Percentiles rank a stretch among this genome's conserved stretches.
Conservation (phyloP, 2,113 vertebrate genomes). For the Jaculus jaculus region DNA sequence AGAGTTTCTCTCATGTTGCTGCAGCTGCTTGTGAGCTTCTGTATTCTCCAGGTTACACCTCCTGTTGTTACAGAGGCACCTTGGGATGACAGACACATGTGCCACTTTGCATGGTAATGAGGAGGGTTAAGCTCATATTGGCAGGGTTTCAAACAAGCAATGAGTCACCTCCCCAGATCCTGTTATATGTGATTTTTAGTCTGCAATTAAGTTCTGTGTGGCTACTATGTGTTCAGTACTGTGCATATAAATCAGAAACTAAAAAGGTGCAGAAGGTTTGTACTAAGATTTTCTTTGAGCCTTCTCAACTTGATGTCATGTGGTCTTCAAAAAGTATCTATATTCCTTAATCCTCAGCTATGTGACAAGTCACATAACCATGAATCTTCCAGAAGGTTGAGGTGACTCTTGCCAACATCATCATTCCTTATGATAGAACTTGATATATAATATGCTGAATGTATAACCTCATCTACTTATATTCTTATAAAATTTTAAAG, state of each 20-base stretch:
- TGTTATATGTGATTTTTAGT: neutral
- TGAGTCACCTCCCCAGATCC: too few species aligned
- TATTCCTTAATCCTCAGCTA: neutral
- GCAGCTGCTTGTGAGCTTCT: too few species aligned
- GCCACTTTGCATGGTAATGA: too few species aligned
- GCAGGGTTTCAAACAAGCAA: too few species aligned
- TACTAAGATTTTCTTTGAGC: neutral
- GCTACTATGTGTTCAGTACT: neutral
- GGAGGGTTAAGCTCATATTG: too few species aligned
- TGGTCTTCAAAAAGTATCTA: neutral
- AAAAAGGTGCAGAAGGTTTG: neutral
- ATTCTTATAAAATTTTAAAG: too few species aligned
- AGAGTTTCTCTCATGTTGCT: too few species aligned
- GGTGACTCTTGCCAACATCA: neutral
- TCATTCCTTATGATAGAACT: neutral
- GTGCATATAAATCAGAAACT: neutral
- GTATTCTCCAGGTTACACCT: too few species aligned
- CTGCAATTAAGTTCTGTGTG: neutral
- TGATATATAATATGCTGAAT: neutral
- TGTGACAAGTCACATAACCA: slow-evolving; percentile 7
- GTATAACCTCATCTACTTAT: neutral
- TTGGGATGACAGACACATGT: too few species aligned
- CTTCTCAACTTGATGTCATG: neutral
- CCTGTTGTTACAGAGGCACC: too few species aligned
- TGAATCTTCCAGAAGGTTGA: neutral